Base-by-base conservation (phyloP, 2,797 vertebrate genomes). In the Rhabdophis nuchalis region DNA sequence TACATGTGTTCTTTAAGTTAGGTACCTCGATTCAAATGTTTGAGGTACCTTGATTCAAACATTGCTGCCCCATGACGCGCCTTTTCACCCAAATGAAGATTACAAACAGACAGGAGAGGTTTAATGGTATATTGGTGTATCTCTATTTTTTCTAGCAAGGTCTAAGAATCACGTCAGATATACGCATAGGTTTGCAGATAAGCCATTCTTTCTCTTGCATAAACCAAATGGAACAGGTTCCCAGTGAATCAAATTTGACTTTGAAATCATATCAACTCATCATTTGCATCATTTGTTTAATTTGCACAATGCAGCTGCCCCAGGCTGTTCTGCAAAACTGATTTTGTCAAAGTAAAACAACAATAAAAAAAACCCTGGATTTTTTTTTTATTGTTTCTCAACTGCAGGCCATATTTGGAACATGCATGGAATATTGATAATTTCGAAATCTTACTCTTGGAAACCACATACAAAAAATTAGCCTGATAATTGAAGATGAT, bases 401-500 rank as follows among this genome's bases (percentile, higher is more conserved):
- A 56, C 57, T 60, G 46, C 46, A 86, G 14, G 29, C 14, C n/a
- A 32, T 29, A 68, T 68, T 41, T 58, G 13, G 60, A 77, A 82
- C 1, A 1, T 29, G 25, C 1, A 2, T 52, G 20, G 29, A 77
- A 54, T 85, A 8, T 41, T 60, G 56, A 41, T 88, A 60, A 46
- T 36, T 41, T 61, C 57, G 23, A 8, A 82, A 41, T 5, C 25
- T 87, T 93, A n/a, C 50, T 93, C 50, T 36, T 29, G 36, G 85
- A 14, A 91, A 91, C 0, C 32, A 46, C 6, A 14, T 1, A 8
- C 60, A 36, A 2, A 93, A 94, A 2, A 4, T 53, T 52, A 32
- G 64, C 91, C 0, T 0, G 85, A 93, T 95, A 86, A 93, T 94
- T 95, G 95, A 95, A 95, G 29, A 61, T 32, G 68, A 89, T 92